These are phyloP conservation scores for Drosophila prostipennis DNA, from an alignment of 2,888 invertebrate species.

Conservation along the genomic window DNA sequence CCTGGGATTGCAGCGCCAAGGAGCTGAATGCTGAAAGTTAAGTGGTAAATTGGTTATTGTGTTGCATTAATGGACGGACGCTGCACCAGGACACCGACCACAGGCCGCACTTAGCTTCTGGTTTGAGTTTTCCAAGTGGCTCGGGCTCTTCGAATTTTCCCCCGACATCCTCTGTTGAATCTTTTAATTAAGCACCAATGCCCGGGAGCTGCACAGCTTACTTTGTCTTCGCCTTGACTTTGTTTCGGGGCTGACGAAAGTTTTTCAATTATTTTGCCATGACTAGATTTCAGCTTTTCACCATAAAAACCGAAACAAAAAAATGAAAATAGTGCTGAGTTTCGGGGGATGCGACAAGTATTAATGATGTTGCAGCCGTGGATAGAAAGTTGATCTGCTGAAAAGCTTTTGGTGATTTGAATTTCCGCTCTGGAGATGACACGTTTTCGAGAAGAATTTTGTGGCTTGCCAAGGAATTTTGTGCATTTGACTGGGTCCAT, in stretches of 20 bases:
- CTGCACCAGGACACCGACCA: constrained; percentile 12
- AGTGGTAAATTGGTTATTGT: constrained; percentile 70
- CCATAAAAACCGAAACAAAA: constrained; percentile 20
- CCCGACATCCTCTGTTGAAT: constrained; percentile 30
- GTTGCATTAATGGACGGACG: constrained; percentile 53
- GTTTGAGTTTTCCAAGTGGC: constrained; percentile 11
- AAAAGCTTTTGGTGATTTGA: constrained; percentile 49
- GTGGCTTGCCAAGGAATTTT: constrained; percentile 17
- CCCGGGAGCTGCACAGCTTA: constrained; percentile 45
- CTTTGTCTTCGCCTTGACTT: constrained; percentile 29
- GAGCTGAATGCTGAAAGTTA: constrained; percentile 48
- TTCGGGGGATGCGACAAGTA: constrained; percentile 50
- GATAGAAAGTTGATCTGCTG: constrained; percentile 10
- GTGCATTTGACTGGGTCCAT: constrained; percentile 13
- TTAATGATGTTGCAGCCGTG: constrained; percentile 48
- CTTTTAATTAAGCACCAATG: constrained; percentile 43
- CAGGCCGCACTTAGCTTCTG: constrained; percentile 9
- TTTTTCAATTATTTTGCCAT: constrained; percentile 73
- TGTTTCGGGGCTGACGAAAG: constrained; percentile 45
- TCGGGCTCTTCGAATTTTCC: constrained; percentile 12
- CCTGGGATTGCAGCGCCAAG: constrained; percentile 54
- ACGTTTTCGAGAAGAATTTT: constrained; percentile 22
- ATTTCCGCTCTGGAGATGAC: constrained; percentile 35
- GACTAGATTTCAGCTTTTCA: constrained; percentile 52
- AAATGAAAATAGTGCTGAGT: constrained; percentile 20